Conservation (phyloP, 2,888 invertebrate genomes). For the Pogonocherus hispidulus region DNA sequence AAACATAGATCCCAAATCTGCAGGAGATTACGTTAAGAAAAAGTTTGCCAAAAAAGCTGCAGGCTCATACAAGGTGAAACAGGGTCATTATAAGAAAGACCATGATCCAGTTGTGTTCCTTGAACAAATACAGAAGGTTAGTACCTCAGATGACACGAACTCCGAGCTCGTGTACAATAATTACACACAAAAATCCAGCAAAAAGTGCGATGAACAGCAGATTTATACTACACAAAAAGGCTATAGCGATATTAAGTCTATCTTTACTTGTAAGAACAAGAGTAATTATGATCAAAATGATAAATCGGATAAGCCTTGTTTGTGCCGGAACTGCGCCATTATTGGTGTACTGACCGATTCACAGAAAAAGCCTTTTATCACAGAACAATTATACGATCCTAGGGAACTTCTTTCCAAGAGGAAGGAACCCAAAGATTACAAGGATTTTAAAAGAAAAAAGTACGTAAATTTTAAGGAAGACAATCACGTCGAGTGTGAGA, state of each 20-base stretch:
- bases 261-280: constrained; percentile 59
- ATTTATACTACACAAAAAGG: constrained; percentile 60
- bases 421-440: constrained; percentile 10
- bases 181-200: not conserved
- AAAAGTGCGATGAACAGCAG: constrained; percentile 45
- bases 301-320: constrained; percentile 60
- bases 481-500: constrained; percentile 46
- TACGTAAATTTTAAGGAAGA: constrained; percentile 41
- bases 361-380: constrained; percentile 63
- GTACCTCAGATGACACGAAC: constrained; percentile 38
- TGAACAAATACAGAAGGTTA: constrained; percentile 17
- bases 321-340: constrained; percentile 65
- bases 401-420: constrained; percentile 19
- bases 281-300: constrained; percentile 42
- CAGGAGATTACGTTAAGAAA: not conserved
- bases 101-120: constrained; percentile 6
- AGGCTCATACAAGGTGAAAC: not conserved
- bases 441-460: constrained; percentile 28
- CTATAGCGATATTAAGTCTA: constrained; percentile 56
- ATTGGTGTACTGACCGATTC: constrained; percentile 64
- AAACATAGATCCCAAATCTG: not conserved
- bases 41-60: not conserved
- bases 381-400: constrained; percentile 47
- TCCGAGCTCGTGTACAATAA: constrained; percentile 31
- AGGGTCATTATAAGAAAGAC: not conserved